Evolutionary conservation across 2,113 vertebrate genomes (phyloP).

Genomic region (Saguinus midas): DNA sequence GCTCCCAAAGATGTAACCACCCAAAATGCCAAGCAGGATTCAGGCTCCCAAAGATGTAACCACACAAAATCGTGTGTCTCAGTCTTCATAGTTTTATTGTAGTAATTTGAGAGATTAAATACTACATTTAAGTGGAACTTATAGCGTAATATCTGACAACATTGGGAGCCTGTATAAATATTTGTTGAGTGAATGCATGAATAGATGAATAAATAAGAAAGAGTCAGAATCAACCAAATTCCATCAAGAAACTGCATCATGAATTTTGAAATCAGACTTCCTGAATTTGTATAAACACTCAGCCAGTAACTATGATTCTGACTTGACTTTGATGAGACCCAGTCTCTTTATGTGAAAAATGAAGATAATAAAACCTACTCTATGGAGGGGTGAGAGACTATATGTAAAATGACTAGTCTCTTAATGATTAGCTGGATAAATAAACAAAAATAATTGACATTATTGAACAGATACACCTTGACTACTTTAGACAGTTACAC

Average conservation of each 20-base stretch:
- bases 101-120: background rate
- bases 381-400: background rate
- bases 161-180: background rate
- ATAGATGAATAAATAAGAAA: background rate
- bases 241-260: background rate
- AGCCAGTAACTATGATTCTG: background rate
- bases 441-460: background rate
- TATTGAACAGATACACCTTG: background rate
- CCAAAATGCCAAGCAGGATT: too few species aligned
- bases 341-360: background rate
- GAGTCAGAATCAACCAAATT: background rate
- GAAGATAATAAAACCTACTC: background rate
- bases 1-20: background rate
- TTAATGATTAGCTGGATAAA: background rate
- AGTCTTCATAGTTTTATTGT: background rate
- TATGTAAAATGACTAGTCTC: background rate
- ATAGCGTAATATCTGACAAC: background rate
- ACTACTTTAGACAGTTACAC: background rate
- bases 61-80: background rate
- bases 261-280: background rate
- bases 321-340: background rate
- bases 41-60: too few species aligned
- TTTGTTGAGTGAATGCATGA: background rate
- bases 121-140: background rate
- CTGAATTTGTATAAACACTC: background rate